Conservation (phyloP, 2,113 vertebrate species). For the Laterallus jamaicensis region DNA sequence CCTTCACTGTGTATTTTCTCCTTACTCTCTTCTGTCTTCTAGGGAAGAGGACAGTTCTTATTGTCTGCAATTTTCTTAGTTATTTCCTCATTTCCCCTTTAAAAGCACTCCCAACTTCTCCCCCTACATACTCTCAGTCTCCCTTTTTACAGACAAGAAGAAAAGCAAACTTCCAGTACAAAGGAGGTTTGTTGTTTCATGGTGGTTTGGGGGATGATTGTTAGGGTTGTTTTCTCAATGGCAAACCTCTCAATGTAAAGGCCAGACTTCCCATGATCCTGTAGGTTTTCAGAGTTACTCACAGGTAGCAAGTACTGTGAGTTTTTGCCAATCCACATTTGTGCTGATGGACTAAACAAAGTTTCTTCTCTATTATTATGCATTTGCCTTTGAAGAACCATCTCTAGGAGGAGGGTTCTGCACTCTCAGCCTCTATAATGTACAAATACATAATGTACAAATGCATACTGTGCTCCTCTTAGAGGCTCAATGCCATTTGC, state of each 20-base stretch:
- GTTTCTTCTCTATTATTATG: not conserved
- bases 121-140: not conserved
- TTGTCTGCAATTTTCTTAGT: not conserved
- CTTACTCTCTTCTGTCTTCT: not conserved
- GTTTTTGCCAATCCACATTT: not conserved
- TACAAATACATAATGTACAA: too few relatives aligned
- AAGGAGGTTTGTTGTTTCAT: not conserved
- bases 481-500: not conserved
- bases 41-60: not conserved
- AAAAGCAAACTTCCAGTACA: not conserved
- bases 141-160: not conserved
- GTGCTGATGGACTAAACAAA: not conserved
- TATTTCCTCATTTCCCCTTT: not conserved
- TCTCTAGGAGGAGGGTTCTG: not conserved
- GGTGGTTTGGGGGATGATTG: too few relatives aligned
- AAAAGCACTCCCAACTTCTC: not conserved
- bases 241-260: not conserved
- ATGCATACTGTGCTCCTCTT: accelerated
- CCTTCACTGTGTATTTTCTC: not conserved
- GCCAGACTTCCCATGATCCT: not conserved
- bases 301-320: not conserved
- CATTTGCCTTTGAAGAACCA: not conserved
- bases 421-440: not conserved
- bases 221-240: not conserved
- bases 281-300: not conserved